Conservation (phyloP, 2,797 vertebrate genomes). For the Notolabrus celidotus region DNA sequence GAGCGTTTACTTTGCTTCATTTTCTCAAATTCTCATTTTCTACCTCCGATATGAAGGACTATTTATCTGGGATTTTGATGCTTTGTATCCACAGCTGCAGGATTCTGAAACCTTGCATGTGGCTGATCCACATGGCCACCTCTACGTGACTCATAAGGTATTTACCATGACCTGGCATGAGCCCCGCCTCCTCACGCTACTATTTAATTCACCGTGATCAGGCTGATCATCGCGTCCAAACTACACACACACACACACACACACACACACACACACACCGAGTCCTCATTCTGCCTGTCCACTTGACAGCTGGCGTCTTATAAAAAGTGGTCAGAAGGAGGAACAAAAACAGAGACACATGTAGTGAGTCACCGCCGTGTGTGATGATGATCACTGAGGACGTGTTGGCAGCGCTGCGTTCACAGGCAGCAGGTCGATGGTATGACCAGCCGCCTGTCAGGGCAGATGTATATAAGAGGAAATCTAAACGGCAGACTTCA, state of each 20-base stretch:
- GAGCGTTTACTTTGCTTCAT: no score
- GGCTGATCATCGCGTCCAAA: conserved; percentile 57
- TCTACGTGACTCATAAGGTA: conserved; percentile 59
- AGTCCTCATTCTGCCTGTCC: conserved; percentile 28
- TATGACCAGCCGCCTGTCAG: conserved; percentile 17
- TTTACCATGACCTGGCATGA: conserved; percentile 47
- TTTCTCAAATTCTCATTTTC: no score
- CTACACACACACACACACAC: conserved; percentile 4
- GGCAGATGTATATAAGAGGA: conserved; percentile 7
- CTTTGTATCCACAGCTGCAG: no score
- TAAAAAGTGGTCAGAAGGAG: conserved; percentile 43
- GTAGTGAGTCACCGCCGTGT: conserved; percentile 73
- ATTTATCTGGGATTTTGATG: no score
- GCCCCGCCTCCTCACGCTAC: conserved; percentile 54
- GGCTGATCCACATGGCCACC: conserved; percentile 39
- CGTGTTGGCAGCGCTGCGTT: conserved; percentile 30
- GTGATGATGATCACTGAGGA: conserved; percentile 49
- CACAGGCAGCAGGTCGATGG: conserved; percentile 13
- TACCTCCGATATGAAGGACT: no score
- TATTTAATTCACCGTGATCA: conserved; percentile 63
- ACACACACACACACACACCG: conserved; percentile 1
- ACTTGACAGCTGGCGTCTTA: conserved; percentile 68
- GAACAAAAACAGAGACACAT: conserved; percentile 77
- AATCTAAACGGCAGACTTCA: background rate
- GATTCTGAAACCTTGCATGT: no score